Evolutionary conservation across 2,797 vertebrate species (phyloP).

Genomic region (Periophthalmus magnuspinnatus): DNA sequence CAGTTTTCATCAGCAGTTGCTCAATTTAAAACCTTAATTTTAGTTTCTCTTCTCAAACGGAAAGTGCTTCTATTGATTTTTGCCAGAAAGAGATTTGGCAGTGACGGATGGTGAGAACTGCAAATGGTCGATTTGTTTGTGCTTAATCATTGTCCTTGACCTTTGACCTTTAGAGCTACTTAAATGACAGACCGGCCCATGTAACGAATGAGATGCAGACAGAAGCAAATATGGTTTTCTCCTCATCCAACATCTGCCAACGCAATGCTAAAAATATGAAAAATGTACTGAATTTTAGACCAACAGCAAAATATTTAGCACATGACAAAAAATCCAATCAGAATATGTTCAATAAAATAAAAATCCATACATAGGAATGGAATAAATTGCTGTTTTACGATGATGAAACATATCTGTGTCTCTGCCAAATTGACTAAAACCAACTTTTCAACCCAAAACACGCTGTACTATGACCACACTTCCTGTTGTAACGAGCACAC

Average conservation of each 20-base stretch:
- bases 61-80: not conserved
- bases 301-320: no score
- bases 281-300: no score
- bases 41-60: not conserved
- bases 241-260: no score
- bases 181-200: not conserved
- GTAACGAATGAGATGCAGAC: not conserved
- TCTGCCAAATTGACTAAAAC: not conserved
- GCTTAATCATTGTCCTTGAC: not conserved
- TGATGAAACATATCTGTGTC: no score
- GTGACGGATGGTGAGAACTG: not conserved
- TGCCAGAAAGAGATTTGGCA: not conserved
- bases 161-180: not conserved
- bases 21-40: no score
- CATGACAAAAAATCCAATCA: no score
- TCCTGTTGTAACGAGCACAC: slow-evolving; percentile 27
- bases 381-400: no score
- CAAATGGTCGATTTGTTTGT: not conserved
- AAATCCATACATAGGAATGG: no score
- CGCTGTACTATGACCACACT: not conserved
- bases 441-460: not conserved
- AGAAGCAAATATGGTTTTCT: not conserved
- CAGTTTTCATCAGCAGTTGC: no score
- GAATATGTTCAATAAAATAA: no score
- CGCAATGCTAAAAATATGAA: no score